Percentiles rank a stretch among this genome's conserved stretches.
These are phyloP conservation scores for Pipistrellus pipistrellus DNA, from an alignment of 2,797 vertebrate species.

Conservation along the genomic window DNA sequence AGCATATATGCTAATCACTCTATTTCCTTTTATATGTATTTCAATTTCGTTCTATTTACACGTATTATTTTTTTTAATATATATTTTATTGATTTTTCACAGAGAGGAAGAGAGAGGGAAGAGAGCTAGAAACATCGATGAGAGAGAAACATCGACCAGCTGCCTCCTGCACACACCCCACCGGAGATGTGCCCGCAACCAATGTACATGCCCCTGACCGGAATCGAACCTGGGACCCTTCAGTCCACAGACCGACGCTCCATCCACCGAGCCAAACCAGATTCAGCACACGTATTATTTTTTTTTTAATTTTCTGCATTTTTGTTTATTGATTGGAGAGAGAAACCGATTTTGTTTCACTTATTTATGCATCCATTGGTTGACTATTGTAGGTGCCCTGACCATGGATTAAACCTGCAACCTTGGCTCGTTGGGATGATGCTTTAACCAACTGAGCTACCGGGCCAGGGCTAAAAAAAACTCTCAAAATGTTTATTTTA, in stretches of 20 bases:
- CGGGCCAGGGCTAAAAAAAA: background rate
- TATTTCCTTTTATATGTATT: background rate
- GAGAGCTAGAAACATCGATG: too few relatives aligned
- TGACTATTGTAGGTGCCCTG: background rate
- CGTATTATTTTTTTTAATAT: background rate
- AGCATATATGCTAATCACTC: background rate
- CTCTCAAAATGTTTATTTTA: conserved; percentile 16
- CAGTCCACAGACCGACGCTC: too few relatives aligned
- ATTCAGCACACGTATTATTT: background rate
- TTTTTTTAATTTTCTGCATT: background rate
- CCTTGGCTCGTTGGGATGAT: background rate
- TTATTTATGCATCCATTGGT: background rate
- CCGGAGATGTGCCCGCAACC: too few relatives aligned
- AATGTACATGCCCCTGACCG: too few relatives aligned
- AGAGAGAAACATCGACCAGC: too few relatives aligned
- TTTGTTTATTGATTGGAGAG: background rate
- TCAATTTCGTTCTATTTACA: conserved; percentile 53
- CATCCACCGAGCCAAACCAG: too few relatives aligned
- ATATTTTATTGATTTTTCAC: background rate
- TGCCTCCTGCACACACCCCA: too few relatives aligned
- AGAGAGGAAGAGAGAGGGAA: too few relatives aligned
- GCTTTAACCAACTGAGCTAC: background rate
- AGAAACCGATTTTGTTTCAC: background rate
- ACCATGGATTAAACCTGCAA: background rate
- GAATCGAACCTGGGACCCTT: too few relatives aligned